Evolutionary conservation across 1,140 invertebrate genomes (phyloP).

Genomic region (Megalopta genalis): DNA sequence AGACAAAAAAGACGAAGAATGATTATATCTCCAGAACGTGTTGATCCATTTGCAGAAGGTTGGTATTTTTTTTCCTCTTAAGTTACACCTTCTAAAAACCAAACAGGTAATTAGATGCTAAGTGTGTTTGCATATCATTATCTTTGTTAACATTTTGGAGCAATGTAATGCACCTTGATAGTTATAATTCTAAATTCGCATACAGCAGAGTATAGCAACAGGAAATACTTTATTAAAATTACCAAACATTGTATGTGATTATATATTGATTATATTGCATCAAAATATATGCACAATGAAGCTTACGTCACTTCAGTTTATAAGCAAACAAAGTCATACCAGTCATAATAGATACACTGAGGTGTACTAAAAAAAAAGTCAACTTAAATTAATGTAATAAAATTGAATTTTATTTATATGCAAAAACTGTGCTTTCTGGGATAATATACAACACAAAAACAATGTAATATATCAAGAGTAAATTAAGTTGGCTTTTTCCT

Average conservation of each 20-base stretch:
- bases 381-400: not conserved
- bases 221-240: too few species aligned
- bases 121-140: slow-evolving; percentile 26
- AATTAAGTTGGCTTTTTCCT: slow-evolving; percentile 25
- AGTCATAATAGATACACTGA: slow-evolving; percentile 3
- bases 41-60: slow-evolving; percentile 99
- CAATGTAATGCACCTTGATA: slow-evolving; percentile 23
- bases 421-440: not conserved
- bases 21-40: slow-evolving; percentile 97
- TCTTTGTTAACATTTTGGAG: slow-evolving; percentile 33
- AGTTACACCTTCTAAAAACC: slow-evolving; percentile 37
- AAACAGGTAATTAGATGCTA: slow-evolving; percentile 43
- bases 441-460: not conserved
- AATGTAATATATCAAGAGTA: not conserved
- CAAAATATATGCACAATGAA: slow-evolving; percentile 35
- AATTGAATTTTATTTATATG: not conserved
- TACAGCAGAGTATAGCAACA: not conserved
- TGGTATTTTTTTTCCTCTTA: slow-evolving; percentile 77
- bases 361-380: not conserved
- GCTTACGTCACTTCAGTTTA: slow-evolving; percentile 31
- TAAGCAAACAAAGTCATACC: slow-evolving; percentile 6
- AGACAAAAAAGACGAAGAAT: slow-evolving; percentile 90
- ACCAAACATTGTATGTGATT: not conserved
- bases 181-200: not conserved
- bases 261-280: slow-evolving; percentile 31